Percentiles rank a stretch among this genome's conserved stretches.
Conservation (phyloP, 1,140 invertebrate genomes). For the Ips typographus region DNA sequence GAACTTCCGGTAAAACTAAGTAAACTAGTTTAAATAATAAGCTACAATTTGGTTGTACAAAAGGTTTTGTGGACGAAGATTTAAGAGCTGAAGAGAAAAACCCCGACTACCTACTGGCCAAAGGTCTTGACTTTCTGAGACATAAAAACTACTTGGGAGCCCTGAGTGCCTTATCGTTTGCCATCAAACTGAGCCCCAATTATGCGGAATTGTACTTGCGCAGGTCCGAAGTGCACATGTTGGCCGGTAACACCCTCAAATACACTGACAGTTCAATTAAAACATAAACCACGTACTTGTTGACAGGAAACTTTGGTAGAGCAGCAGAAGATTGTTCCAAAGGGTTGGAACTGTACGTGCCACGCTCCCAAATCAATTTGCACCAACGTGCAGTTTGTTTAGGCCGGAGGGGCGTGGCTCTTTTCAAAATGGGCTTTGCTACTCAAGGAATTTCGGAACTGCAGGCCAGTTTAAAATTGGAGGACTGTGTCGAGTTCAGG, state of each 20-base stretch:
- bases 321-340: conserved; percentile 56
- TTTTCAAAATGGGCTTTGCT: conserved; percentile 69
- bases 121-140: conserved; percentile 78
- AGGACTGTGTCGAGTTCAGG: conserved; percentile 29
- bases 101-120: conserved; percentile 78
- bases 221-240: conserved; percentile 75
- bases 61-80: conserved; percentile 68
- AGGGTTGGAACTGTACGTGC: conserved; percentile 72
- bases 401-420: conserved; percentile 68
- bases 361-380: conserved; percentile 71
- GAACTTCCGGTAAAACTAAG: conserved; percentile 58
- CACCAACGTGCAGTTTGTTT: conserved; percentile 68
- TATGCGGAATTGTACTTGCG: conserved; percentile 74
- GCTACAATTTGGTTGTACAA: neutral
- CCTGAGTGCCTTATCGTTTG: conserved; percentile 78
- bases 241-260: conserved; percentile 59
- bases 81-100: conserved; percentile 79
- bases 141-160: conserved; percentile 75
- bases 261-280: neutral
- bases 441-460: conserved; percentile 74
- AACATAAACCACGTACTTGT: neutral
- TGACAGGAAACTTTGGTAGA: conserved; percentile 42
- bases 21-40: conserved; percentile 5
- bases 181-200: conserved; percentile 72
- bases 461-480: conserved; percentile 67